Base-by-base conservation (phyloP, 1,140 invertebrate species). In the Polypedilum pembai region DNA sequence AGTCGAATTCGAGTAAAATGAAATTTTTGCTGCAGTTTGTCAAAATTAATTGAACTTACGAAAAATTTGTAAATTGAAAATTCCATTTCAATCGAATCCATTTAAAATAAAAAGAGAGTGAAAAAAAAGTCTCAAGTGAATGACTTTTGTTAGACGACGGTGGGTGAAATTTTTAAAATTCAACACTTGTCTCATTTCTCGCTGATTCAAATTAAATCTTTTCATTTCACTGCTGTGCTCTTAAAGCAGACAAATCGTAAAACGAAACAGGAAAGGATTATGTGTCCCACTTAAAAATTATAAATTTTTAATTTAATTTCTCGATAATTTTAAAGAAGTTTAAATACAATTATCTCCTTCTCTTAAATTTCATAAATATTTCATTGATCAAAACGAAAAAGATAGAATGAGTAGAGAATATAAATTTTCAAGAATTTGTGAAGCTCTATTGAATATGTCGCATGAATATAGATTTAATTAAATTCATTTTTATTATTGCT, bases 261-360 rank as follows among this genome's bases (percentile, higher is more conserved):
- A 33, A 33, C 5, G 24, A 33, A 33, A 33, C 24, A 33, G 12
- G 45, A 56, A 56, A 8, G 45, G 45, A 56, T 56, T 56, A 56
- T 56, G 12, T 56, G 45, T n/a, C 45, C 3, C n/a, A n/a, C 3
- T 15, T n/a, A n/a, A n/a, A 56, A 56, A 15, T 56, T 56, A 56
- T 56, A 56, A 56, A 56, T n/a, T 56, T 56, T 56, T 56, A 56
- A 56, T 56, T 56, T 56, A 56, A 56, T 56, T 56, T 56, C n/a
- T 56, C 12, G 12, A n/a, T 56, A 56, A 56, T 56, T 56, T 56
- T 33, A 12, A 15, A 56, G 45, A 56, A 56, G 45, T 15, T 56
- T 56, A 56, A 56, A 56, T 33, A 33, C 24, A 33, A 33, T 33
- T 33, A n/a, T 33, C 24, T 56, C 45, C 12, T 56, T 56, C 45